Conservation (phyloP, 2,797 vertebrate genomes). For the Lacerta bilineata region DNA sequence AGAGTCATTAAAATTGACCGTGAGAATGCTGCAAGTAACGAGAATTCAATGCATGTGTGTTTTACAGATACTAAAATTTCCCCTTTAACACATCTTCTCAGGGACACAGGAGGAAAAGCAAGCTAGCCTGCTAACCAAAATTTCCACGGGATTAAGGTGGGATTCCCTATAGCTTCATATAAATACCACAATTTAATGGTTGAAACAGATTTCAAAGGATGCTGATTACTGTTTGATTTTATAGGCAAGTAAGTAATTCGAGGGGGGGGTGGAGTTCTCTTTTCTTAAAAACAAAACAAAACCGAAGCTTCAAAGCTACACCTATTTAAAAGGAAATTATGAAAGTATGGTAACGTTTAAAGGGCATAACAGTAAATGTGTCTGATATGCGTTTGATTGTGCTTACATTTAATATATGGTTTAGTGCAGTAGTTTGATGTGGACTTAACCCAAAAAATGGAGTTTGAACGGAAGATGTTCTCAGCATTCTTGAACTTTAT, state of each 20-base stretch:
- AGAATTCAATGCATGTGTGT: slow-evolving; percentile 42
- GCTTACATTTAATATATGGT: background rate
- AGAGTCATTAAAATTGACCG: slow-evolving; percentile 53
- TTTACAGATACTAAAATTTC: slow-evolving; percentile 49
- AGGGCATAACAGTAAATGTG: slow-evolving; percentile 60
- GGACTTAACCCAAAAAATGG: slow-evolving; percentile 33
- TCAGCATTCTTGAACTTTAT: slow-evolving; percentile 56
- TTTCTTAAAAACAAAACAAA: slow-evolving; percentile 13
- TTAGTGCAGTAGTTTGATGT: background rate
- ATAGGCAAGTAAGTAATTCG: too few relatives aligned
- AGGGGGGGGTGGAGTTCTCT: background rate
- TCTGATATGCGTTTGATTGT: slow-evolving; percentile 14
- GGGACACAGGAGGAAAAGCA: slow-evolving; percentile 52
- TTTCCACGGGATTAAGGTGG: slow-evolving; percentile 43
- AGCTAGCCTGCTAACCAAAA: slow-evolving; percentile 54
- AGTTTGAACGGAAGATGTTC: slow-evolving; percentile 48
- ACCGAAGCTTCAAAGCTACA: slow-evolving; percentile 31
- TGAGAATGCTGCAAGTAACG: slow-evolving; percentile 49
- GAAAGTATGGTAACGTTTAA: slow-evolving; percentile 50
- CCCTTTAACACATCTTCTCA: slow-evolving; percentile 54
- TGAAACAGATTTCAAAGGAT: slow-evolving; percentile 46
- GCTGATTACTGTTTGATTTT: slow-evolving; percentile 49
- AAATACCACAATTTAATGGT: slow-evolving; percentile 52
- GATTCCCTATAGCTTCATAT: slow-evolving; percentile 48
- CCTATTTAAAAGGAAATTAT: slow-evolving; percentile 41